A percentile compares a stretch with the other conserved stretches of the same genome.
These are phyloP conservation scores for Mesocentrotus franciscanus DNA, from an alignment of 53 echinoderm and acorn worm species.

Conservation along the genomic window DNA sequence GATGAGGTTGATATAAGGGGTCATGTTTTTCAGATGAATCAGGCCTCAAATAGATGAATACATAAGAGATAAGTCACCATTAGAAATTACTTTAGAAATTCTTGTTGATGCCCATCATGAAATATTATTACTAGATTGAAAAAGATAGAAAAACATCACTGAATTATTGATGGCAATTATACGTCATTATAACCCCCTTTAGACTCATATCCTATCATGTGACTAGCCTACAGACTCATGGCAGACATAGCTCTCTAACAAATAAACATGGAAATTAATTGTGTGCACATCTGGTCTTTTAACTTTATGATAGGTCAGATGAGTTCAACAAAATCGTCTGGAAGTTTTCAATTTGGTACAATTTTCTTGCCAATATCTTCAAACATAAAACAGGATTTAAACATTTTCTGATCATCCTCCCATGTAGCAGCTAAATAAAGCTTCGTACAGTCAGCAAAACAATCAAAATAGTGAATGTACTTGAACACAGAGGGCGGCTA, in stretches of 20 bases:
- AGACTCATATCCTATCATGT: neutral
- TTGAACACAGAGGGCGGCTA: too few species aligned
- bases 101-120: neutral
- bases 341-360: neutral
- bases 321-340: neutral
- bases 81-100: neutral
- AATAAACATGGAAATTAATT: neutral
- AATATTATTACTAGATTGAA: neutral
- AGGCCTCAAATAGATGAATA: neutral
- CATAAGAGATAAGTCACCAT: neutral
- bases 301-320: neutral
- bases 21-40: constrained; percentile 2
- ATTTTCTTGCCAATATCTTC: neutral
- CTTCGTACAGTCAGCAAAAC: too few species aligned
- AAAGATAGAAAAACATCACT: neutral
- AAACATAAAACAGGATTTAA: too few species aligned
- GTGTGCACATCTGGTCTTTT: neutral
- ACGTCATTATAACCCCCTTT: neutral
- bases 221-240: neutral
- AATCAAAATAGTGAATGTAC: too few species aligned
- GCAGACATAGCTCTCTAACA: neutral
- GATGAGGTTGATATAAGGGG: neutral
- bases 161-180: neutral
- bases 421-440: too few species aligned
- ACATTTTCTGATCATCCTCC: too few species aligned